Percentiles rank a stretch among this genome's conserved stretches.
Evolutionary conservation across 2,888 invertebrate genomes (phyloP).

Genomic region (Odontomyia ornata): DNA sequence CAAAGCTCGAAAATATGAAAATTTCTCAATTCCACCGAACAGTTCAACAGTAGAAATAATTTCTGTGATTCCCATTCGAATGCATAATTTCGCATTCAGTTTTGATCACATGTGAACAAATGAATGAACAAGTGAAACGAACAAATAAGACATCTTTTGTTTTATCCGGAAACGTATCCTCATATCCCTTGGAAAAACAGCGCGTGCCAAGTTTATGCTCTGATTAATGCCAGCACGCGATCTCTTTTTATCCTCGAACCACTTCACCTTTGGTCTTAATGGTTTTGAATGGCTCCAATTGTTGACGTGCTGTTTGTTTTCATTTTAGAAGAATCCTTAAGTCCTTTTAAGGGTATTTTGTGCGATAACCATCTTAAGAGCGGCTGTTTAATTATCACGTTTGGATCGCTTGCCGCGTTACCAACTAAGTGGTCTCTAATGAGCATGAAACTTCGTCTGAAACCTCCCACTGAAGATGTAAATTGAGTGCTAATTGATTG

Average conservation of each 20-base stretch:
- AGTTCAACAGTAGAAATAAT: too few relatives aligned
- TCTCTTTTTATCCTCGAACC: slow-evolving; percentile 29
- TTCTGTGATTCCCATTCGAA: background rate
- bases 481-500: slow-evolving; percentile 35
- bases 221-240: slow-evolving; percentile 47
- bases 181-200: slow-evolving; percentile 8
- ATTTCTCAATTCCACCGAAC: too few relatives aligned
- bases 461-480: background rate
- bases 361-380: slow-evolving; percentile 32
- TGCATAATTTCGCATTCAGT: background rate
- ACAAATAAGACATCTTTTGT: background rate
- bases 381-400: slow-evolving; percentile 26
- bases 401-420: slow-evolving; percentile 18
- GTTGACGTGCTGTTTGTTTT: slow-evolving; percentile 42
- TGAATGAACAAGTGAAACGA: slow-evolving; percentile 3
- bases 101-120: background rate
- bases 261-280: slow-evolving; percentile 28
- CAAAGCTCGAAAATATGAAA: too few relatives aligned
- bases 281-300: slow-evolving; percentile 15
- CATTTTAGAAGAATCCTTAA: slow-evolving; percentile 7
- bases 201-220: slow-evolving; percentile 36
- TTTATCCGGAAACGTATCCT: slow-evolving; percentile 31
- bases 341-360: slow-evolving; percentile 22
- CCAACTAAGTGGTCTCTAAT: slow-evolving; percentile 40
- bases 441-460: slow-evolving; percentile 14